Percentiles rank a stretch among this genome's conserved stretches.
These are phyloP conservation scores for Geotrupes spiniger DNA, from an alignment of 2,888 invertebrate species.

Conservation along the genomic window DNA sequence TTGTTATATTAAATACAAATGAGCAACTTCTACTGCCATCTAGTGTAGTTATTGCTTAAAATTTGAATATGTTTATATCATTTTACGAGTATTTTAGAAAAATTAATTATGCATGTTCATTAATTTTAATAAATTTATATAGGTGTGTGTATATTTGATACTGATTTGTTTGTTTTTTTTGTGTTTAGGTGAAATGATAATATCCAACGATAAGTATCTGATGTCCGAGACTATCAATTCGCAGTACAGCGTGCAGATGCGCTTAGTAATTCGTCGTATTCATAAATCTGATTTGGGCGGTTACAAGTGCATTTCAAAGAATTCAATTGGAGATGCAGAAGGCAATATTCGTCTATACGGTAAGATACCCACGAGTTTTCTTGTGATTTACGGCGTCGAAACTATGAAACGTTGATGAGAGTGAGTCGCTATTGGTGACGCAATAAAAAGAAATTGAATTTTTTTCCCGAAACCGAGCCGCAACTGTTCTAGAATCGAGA, in stretches of 20 bases:
- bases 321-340: conserved; percentile 88
- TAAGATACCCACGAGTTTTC: conserved; percentile 50
- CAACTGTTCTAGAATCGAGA: conserved; percentile 33
- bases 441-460: conserved; percentile 50
- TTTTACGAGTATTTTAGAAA: too few species aligned
- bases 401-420: conserved; percentile 53
- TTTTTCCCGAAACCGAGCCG: conserved; percentile 41
- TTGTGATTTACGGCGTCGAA: conserved; percentile 46
- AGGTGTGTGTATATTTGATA: too few species aligned
- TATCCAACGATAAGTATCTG: conserved; percentile 79
- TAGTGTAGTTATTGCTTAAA: too few species aligned
- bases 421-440: conserved; percentile 37
- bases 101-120: too few species aligned
- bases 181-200: conserved; percentile 82
- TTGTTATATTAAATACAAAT: too few species aligned
- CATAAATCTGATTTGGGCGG: conserved; percentile 77
- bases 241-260: conserved; percentile 84
- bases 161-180: too few species aligned
- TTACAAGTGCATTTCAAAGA: conserved; percentile 90
- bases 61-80: too few species aligned
- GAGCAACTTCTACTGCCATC: too few species aligned
- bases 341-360: conserved; percentile 86
- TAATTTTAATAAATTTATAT: too few species aligned
- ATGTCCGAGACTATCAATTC: conserved; percentile 79
- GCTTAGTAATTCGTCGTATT: conserved; percentile 70